Percentiles rank a stretch among this genome's conserved stretches.
phyloP scores from a whole-genome alignment of 2,888 invertebrate genomes.

The Eupithecia centaureata region DNA sequence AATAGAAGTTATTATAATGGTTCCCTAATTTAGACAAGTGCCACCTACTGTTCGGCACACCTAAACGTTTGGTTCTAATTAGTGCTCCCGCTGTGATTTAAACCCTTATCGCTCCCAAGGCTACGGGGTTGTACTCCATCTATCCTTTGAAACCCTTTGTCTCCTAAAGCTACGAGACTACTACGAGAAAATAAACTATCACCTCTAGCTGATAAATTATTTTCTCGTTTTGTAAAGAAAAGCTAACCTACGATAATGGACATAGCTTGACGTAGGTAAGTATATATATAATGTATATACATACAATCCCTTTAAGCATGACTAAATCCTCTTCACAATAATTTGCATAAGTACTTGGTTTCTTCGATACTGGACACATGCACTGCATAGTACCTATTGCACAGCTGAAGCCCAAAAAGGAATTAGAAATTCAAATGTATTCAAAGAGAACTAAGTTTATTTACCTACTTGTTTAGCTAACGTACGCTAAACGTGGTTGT shows the following conservation, averaged over 20 bases:
- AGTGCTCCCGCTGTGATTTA: conserved; percentile 52
- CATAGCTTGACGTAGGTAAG: too few relatives aligned
- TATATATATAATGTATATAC: too few relatives aligned
- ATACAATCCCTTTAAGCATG: not conserved
- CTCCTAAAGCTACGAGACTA: too few relatives aligned
- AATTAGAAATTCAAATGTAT: conserved; percentile 40
- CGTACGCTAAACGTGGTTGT: conserved; percentile 23
- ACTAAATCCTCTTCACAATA: not conserved
- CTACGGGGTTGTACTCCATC: conserved; percentile 10
- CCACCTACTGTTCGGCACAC: conserved; percentile 55
- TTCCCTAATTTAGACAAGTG: conserved; percentile 51
- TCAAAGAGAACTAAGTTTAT: conserved; percentile 28
- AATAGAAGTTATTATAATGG: conserved; percentile 46
- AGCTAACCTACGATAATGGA: too few relatives aligned
- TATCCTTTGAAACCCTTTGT: not conserved
- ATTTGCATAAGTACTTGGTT: not conserved
- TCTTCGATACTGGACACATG: not conserved
- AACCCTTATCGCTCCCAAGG: conserved; percentile 34
- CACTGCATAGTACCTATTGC: too few relatives aligned
- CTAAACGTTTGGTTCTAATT: conserved; percentile 48
- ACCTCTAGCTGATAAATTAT: not conserved
- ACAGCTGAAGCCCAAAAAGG: conserved; percentile 9
- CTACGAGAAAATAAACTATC: too few relatives aligned
- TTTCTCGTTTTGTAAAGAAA: too few relatives aligned
- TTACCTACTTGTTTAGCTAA: conserved; percentile 29